Percentiles rank a stretch among this genome's conserved stretches.
Evolutionary conservation across 2,113 vertebrate genomes (phyloP).

Genomic region (Irena cyanogastra): DNA sequence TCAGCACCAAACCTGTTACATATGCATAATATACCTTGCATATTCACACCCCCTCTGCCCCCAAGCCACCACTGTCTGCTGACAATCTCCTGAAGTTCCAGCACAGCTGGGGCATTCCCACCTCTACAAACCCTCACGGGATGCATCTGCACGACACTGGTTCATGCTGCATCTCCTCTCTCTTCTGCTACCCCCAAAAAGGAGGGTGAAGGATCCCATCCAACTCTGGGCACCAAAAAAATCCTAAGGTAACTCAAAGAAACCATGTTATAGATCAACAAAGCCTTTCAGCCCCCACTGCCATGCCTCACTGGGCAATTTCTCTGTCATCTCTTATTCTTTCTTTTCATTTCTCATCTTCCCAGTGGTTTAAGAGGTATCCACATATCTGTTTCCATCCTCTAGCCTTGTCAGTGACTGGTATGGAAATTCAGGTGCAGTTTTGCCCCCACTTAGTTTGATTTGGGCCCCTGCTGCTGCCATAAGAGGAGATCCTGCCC

Average conservation of each 20-base stretch:
- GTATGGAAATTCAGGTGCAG: background rate
- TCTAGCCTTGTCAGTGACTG: background rate
- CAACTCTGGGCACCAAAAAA: background rate
- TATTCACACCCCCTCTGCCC: background rate
- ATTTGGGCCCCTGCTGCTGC: background rate
- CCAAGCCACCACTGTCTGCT: background rate
- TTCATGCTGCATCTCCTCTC: background rate
- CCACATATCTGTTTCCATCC: background rate
- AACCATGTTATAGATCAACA: background rate
- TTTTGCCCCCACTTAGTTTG: background rate
- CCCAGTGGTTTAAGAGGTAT: background rate
- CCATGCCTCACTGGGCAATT: background rate
- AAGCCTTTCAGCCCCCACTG: background rate
- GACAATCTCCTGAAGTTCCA: background rate
- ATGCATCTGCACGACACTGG: background rate
- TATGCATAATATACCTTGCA: fast-evolving
- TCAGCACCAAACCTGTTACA: background rate
- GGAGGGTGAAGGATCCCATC: background rate
- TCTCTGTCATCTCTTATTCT: background rate
- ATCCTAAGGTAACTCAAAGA: background rate
- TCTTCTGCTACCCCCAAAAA: background rate
- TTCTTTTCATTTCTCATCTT: background rate
- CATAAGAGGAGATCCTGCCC: background rate
- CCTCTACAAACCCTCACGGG: background rate
- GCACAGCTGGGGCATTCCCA: background rate